These are phyloP conservation scores for Diacarnus erythraeanus DNA, from an alignment of 37 sponge, comb jelly and placozoan species.

Conservation along the genomic window DNA sequence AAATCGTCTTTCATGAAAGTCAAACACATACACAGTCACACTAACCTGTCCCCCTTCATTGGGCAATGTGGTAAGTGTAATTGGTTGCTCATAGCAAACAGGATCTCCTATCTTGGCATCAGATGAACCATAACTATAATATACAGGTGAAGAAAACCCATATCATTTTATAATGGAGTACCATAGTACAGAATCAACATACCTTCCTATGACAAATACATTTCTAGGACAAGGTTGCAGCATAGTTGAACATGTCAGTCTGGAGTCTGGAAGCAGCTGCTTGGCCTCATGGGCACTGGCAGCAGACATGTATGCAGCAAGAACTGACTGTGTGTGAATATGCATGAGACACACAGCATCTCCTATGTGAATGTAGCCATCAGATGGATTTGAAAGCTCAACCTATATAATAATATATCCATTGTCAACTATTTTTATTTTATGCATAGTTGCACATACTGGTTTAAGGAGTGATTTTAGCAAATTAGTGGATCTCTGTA, in stretches of 20 bases:
- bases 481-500: conserved; percentile 87
- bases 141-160: neutral
- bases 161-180: neutral
- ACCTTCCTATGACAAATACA: conserved; percentile 87
- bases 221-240: conserved; percentile 85
- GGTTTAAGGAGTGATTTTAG: conserved; percentile 76
- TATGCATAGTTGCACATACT: conserved; percentile 32
- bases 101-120: conserved; percentile 61
- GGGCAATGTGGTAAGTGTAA: conserved; percentile 80
- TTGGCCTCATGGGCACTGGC: conserved; percentile 65
- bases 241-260: conserved; percentile 62
- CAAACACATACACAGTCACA: neutral
- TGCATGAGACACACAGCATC: conserved; percentile 83
- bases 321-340: conserved; percentile 61
- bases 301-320: conserved; percentile 88
- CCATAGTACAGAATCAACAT: neutral
- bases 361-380: conserved; percentile 84
- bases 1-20: neutral
- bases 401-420: conserved; percentile 35
- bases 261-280: conserved; percentile 37
- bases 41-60: conserved; percentile 85
- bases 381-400: conserved; percentile 55
- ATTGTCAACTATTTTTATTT: neutral
- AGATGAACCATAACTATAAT: conserved; percentile 27
- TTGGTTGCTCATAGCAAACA: conserved; percentile 83